Base-by-base conservation (phyloP, 2,797 vertebrate genomes). In the Helostoma temminkii region DNA sequence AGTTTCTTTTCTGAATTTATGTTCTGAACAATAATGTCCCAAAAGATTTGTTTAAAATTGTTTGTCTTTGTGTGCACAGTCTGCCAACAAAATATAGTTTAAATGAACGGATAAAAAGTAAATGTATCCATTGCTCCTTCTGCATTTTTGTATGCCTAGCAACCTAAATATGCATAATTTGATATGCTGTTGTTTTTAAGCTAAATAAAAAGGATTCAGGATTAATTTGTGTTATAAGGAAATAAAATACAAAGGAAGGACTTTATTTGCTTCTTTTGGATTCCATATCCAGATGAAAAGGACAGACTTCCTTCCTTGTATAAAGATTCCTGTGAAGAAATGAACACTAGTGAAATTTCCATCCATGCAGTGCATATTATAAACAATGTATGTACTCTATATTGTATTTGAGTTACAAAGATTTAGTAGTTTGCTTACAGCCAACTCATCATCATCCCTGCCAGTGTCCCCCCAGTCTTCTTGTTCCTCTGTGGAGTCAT, bases 321-420 rank as follows among this genome's bases (percentile, higher is more conserved):
- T 66, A 93, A 61, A 53, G 82, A 89, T 37, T 81, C 78, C 90
- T 92, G 66, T 24, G 24, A 55, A 66, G 21, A 62, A 66, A 53
- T 39, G 19, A 0, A 57, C 24, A 45, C 22, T 64, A 0, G 58
- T 24, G 0, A 46, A 42, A 7, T 50, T 10, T 9, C 24, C 3
- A 21, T 15, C 16, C 6, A 50, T 8, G 5, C 3, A 12, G n/a
- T 6, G 10, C 7, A 14, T n/a, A 10, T 28, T n/a, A 36, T 9
- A 28, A 0, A 16, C 19, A 32, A 36, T 19, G 1, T 8, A 26
- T 2, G 4, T 34, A 11, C 32, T 8, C 8, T 3, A 10, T 18
- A 2, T 26, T 34, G 2, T 12, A 11, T 19, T 9, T 24, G 4
- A 49, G 30, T 14, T 3, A 1, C 36, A 1, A 32, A 28, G 39